Evolutionary conservation across 2,113 vertebrate genomes (phyloP).

Genomic region (Zosterops borbonicus): DNA sequence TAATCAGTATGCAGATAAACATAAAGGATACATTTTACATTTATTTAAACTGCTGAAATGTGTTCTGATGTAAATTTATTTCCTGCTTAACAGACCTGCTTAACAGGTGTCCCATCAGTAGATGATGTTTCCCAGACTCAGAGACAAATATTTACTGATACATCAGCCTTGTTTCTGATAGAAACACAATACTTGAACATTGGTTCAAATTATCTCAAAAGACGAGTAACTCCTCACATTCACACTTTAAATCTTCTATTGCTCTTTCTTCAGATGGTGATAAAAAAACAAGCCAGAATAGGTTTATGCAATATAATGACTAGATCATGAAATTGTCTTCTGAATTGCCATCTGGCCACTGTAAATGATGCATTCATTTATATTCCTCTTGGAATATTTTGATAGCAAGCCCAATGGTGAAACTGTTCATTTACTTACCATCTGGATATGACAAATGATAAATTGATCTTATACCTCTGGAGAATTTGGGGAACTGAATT

Average conservation of each 20-base stretch:
- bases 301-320: background rate
- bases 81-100: background rate
- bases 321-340: background rate
- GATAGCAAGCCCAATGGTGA: conserved; percentile 10
- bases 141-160: background rate
- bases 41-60: background rate
- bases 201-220: background rate
- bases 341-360: conserved; percentile 46
- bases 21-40: background rate
- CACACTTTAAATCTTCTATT: background rate
- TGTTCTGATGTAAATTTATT: background rate
- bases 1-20: background rate
- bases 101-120: background rate
- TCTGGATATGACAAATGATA: conserved; percentile 58
- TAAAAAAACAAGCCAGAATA: background rate
- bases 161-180: background rate
- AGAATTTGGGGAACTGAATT: background rate
- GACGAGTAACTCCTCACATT: background rate
- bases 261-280: background rate
- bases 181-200: background rate
- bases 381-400: conserved; percentile 47
- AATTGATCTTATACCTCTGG: conserved; percentile 26
- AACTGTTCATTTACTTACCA: conserved; percentile 50
- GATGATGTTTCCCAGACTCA: background rate
- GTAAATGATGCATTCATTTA: conserved; percentile 50